Percentiles rank a stretch among this genome's conserved stretches.
These are phyloP conservation scores for Timema podura DNA, from an alignment of 2,888 invertebrate species.

Conservation along the genomic window DNA sequence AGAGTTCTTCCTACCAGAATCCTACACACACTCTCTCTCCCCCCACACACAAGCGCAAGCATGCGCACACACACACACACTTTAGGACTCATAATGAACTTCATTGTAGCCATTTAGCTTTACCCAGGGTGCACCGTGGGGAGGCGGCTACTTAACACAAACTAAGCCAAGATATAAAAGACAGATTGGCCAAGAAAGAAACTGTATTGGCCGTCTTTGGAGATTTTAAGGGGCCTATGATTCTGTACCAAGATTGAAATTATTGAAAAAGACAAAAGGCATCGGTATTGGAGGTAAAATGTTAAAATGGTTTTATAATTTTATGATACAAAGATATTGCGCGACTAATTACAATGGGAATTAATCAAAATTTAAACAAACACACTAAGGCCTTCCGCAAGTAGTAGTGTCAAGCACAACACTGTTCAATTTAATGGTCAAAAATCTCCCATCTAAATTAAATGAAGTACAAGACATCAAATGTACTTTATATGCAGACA, in stretches of 20 bases:
- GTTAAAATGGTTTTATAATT: slow-evolving; percentile 6
- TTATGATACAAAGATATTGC: slow-evolving; percentile 5
- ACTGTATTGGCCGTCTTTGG: slow-evolving; percentile 11
- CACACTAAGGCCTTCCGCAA: slow-evolving; percentile 4
- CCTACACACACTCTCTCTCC: too few relatives aligned
- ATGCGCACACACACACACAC: too few relatives aligned
- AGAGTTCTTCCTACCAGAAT: too few relatives aligned
- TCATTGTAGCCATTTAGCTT: too few relatives aligned
- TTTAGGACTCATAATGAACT: too few relatives aligned
- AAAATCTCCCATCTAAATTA: slow-evolving; percentile 10
- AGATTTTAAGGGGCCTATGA: slow-evolving; percentile 15
- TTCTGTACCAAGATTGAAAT: slow-evolving; percentile 11
- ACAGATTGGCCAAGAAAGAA: not conserved
- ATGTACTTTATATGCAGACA: not conserved
- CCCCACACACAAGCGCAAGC: too few relatives aligned
- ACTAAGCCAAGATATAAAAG: slow-evolving; percentile 10
- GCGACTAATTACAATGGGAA: slow-evolving; percentile 7
- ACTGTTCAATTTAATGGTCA: slow-evolving; percentile 3
- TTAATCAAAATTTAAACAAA: slow-evolving; percentile 7
- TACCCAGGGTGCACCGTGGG: too few relatives aligned
- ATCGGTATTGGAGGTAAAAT: slow-evolving; percentile 1
- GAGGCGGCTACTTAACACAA: too few relatives aligned
- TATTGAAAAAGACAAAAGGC: slow-evolving; percentile 15
- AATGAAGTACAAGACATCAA: slow-evolving; percentile 9
- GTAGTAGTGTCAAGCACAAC: too few relatives aligned